Conservation (phyloP, 92 coral and sea anemone genomes). For the Montipora capitata region DNA sequence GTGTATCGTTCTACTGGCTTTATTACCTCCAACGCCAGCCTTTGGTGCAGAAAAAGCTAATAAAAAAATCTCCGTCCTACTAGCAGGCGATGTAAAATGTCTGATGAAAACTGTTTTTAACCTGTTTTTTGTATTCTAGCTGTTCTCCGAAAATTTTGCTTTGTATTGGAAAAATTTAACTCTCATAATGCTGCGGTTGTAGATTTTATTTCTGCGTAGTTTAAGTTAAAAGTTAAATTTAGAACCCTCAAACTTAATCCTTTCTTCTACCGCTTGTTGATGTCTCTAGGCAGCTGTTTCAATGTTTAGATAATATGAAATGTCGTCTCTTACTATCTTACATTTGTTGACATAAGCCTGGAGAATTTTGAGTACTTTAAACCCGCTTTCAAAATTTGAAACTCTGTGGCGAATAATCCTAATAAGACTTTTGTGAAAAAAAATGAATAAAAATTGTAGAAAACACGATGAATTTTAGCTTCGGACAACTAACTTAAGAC, state of each 20-base stretch:
- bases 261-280: constrained; percentile 8
- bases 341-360: constrained; percentile 67
- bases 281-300: constrained; percentile 33
- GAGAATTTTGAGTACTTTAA: constrained; percentile 4
- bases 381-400: constrained; percentile 32
- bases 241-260: background rate
- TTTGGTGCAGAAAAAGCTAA: constrained; percentile 23
- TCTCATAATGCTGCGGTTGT: background rate
- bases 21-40: constrained; percentile 16
- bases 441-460: background rate
- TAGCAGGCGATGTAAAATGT: background rate
- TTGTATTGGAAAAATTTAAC: background rate
- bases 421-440: background rate
- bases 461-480: background rate
- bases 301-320: constrained; percentile 60
- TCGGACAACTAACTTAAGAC: background rate
- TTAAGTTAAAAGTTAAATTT: background rate
- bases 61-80: background rate
- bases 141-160: background rate
- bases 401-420: background rate
- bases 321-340: constrained; percentile 63
- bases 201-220: background rate
- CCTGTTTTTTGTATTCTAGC: background rate
- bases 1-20: constrained; percentile 16
- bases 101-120: constrained; percentile 15